phyloP scores from a whole-genome alignment of 2,113 vertebrate genomes.

The Glaucomys volans region DNA sequence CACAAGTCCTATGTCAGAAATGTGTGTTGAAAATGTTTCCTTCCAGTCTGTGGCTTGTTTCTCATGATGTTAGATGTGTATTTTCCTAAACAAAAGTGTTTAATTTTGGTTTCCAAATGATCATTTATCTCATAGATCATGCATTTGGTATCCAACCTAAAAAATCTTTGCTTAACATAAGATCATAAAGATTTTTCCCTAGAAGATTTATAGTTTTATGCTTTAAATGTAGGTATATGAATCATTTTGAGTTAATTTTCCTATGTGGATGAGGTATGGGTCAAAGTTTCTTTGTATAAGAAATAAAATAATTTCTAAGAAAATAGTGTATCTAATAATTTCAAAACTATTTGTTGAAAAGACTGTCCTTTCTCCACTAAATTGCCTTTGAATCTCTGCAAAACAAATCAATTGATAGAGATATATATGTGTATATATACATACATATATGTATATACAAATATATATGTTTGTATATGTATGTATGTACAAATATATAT shows the following conservation, averaged over 20 bases:
- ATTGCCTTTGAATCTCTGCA: conserved; percentile 1
- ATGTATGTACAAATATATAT: too few species aligned
- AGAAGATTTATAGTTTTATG: not conserved
- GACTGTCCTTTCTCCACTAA: not conserved
- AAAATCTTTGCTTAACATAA: not conserved
- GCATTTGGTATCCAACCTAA: not conserved
- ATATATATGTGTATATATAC: not conserved
- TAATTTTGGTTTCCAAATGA: not conserved
- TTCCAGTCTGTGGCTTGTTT: not conserved
- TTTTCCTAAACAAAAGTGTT: not conserved
- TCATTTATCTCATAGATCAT: not conserved
- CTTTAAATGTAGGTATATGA: conserved; percentile 5
- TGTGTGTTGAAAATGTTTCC: not conserved
- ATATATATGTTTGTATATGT: too few species aligned
- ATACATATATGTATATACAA: too few species aligned
- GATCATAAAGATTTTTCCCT: not conserved
- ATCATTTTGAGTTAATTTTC: conserved; percentile 42
- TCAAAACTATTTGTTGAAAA: not conserved
- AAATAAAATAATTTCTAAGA: too few species aligned
- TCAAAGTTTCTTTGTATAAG: not conserved
- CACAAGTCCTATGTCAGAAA: conserved; percentile 21
- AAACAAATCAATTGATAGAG: not conserved
- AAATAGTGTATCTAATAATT: not conserved
- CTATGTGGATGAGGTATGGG: not conserved
- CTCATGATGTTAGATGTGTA: not conserved